Conservation (phyloP, 2,797 vertebrate genomes). For the Epinephelus awoara region DNA sequence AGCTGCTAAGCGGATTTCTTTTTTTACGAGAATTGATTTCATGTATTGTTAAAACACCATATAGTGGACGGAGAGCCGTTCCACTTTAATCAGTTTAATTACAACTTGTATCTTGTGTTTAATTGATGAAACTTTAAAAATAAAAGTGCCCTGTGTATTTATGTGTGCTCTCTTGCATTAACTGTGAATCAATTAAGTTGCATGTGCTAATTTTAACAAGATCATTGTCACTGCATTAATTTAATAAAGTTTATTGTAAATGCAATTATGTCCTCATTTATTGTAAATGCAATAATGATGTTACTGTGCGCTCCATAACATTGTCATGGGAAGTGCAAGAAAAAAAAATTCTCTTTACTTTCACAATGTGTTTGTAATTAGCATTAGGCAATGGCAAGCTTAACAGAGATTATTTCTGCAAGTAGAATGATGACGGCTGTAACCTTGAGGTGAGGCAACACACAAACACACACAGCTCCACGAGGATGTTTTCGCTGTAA, state of each 20-base stretch:
- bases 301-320: conserved; percentile 48
- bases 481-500: conserved; percentile 39
- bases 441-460: conserved; percentile 52
- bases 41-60: conserved; percentile 34
- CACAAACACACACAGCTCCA: neutral
- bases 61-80: conserved; percentile 21
- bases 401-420: conserved; percentile 40
- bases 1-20: conserved; percentile 31
- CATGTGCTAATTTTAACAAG: conserved; percentile 50
- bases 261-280: conserved; percentile 60
- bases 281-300: conserved; percentile 63
- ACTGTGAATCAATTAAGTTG: conserved; percentile 51
- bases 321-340: conserved; percentile 48
- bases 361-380: conserved; percentile 59
- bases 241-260: conserved; percentile 68
- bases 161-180: conserved; percentile 32
- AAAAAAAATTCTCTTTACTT: conserved; percentile 32
- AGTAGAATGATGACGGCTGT: conserved; percentile 35
- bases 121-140: conserved; percentile 41
- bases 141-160: conserved; percentile 43
- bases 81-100: conserved; percentile 36
- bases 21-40: conserved; percentile 42
- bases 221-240: conserved; percentile 61
- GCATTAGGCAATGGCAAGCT: conserved; percentile 39
- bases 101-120: conserved; percentile 27